Evolutionary conservation across 2,113 vertebrate genomes (phyloP).

Genomic region (Limanda limanda): DNA sequence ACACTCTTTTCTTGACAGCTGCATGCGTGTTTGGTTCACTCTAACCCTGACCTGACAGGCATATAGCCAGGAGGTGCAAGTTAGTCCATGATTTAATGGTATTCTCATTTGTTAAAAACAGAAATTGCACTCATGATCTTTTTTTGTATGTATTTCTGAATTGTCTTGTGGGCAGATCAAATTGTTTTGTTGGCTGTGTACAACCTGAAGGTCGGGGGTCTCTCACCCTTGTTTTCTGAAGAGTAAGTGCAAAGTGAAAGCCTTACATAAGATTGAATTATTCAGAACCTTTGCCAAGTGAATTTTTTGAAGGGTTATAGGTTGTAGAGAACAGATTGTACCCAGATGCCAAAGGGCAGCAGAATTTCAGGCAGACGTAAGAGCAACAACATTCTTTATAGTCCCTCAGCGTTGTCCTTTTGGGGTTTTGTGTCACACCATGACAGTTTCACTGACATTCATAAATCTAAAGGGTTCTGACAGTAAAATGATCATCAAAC

Average conservation of each 20-base stretch:
- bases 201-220: background rate
- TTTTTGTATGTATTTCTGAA: background rate
- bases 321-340: slow-evolving; percentile 66
- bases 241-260: background rate
- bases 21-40: too few species aligned
- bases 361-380: slow-evolving; percentile 43
- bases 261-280: slow-evolving; percentile 49
- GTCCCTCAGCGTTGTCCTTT: slow-evolving; percentile 6
- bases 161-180: background rate
- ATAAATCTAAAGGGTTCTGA: slow-evolving; percentile 11
- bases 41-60: too few species aligned
- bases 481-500: background rate
- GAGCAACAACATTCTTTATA: slow-evolving; percentile 40
- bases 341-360: slow-evolving; percentile 37
- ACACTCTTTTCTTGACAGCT: too few species aligned
- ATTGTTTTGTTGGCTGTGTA: background rate
- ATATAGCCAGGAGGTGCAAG: too few species aligned
- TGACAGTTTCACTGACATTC: slow-evolving; percentile 26
- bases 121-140: background rate
- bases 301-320: slow-evolving; percentile 62
- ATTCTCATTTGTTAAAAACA: background rate
- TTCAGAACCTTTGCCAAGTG: slow-evolving; percentile 42
- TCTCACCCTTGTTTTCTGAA: background rate
- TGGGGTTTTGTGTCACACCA: slow-evolving; percentile 25
- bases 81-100: too few species aligned